phyloP scores from a whole-genome alignment of 2,888 invertebrate genomes.

The Clepsis dumicolana region DNA sequence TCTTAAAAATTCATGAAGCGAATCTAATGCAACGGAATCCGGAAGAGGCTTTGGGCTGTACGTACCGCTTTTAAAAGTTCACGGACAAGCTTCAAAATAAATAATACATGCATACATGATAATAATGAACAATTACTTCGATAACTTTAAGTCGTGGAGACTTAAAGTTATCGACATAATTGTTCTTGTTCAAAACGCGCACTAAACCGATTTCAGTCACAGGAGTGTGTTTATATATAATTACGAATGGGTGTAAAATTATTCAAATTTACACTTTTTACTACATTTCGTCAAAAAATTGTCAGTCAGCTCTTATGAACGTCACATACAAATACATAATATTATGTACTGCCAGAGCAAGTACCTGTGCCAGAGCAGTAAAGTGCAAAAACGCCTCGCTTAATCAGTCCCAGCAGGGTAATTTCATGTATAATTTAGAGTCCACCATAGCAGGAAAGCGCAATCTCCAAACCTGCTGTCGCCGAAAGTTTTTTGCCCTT shows the following conservation, averaged over 20 bases:
- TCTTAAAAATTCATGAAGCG: neutral
- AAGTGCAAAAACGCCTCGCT: neutral
- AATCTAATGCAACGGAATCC: constrained; percentile 6
- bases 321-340: too few relatives aligned
- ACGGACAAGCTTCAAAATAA: constrained; percentile 10
- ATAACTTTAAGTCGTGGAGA: neutral
- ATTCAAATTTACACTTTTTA: too few relatives aligned
- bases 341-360: too few relatives aligned
- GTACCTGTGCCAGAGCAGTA: too few relatives aligned
- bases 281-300: too few relatives aligned
- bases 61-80: constrained; percentile 19
- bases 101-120: neutral
- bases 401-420: neutral
- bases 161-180: too few relatives aligned
- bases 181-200: too few relatives aligned
- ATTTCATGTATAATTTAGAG: neutral
- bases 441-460: constrained; percentile 31
- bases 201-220: too few relatives aligned
- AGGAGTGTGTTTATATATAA: too few relatives aligned
- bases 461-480: constrained; percentile 26
- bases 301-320: too few relatives aligned
- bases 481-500: constrained; percentile 43
- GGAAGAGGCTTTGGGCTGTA: constrained; percentile 5
- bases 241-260: too few relatives aligned
- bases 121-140: neutral